Evolutionary conservation across 2,888 invertebrate species (phyloP).

Genomic region (Amiota mariae): DNA sequence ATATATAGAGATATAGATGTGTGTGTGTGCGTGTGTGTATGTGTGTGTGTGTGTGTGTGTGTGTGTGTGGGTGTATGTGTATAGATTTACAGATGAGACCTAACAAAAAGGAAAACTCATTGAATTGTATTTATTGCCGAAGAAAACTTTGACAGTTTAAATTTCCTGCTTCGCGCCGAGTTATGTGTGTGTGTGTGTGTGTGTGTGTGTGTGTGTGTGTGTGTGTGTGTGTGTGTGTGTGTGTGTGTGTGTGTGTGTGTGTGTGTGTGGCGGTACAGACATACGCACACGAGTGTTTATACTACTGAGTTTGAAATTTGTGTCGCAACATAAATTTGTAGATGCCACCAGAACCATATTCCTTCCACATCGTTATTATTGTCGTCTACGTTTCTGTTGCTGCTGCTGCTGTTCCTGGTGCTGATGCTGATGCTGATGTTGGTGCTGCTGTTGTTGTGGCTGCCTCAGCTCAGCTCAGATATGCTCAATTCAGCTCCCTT

Average conservation of each 20-base stretch:
- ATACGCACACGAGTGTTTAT: background rate
- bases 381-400: background rate
- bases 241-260: too few species aligned
- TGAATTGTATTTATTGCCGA: constrained; percentile 8
- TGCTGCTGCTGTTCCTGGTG: background rate
- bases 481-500: background rate
- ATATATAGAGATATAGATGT: constrained; percentile 27
- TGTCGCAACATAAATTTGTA: too few species aligned
- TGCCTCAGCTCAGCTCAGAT: background rate
- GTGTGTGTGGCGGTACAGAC: background rate
- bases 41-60: constrained; percentile 29
- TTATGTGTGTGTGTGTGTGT: too few species aligned
- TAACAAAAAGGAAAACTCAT: background rate
- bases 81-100: background rate
- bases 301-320: background rate
- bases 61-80: constrained; percentile 33
- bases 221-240: too few species aligned
- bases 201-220: too few species aligned
- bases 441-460: background rate
- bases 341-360: too few species aligned
- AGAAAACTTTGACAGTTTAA: constrained; percentile 39
- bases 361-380: background rate
- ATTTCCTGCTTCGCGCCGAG: constrained; percentile 15
- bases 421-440: background rate
- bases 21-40: constrained; percentile 30